Conservation (phyloP, 2,113 vertebrate species). For the Phoxinus phoxinus region DNA sequence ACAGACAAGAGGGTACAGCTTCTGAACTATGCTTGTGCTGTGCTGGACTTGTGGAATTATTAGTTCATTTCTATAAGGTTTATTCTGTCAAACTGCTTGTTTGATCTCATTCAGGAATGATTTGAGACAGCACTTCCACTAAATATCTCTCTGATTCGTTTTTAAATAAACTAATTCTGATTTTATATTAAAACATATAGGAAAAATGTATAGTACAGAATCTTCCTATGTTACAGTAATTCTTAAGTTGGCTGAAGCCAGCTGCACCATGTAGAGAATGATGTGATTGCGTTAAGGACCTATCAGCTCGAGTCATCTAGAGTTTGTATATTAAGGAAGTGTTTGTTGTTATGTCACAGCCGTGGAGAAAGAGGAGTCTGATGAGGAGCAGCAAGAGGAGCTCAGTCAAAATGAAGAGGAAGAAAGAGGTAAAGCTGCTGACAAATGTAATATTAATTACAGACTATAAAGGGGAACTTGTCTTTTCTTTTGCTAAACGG, state of each 20-base stretch:
- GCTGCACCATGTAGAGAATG: no score
- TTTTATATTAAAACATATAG: no score
- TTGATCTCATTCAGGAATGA: background rate
- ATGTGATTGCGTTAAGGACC: no score
- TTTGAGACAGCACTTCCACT: background rate
- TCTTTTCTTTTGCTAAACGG: no score
- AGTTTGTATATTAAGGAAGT: background rate
- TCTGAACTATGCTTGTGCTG: background rate
- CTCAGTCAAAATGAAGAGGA: constrained; percentile 53
- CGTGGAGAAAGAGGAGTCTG: constrained; percentile 63
- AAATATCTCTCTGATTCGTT: background rate
- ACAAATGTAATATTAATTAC: constrained; percentile 6
- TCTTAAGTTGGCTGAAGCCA: no score
- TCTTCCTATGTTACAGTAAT: background rate
- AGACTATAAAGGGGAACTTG: background rate
- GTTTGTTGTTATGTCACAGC: constrained; percentile 54
- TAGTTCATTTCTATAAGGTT: background rate
- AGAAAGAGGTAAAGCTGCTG: constrained; percentile 58
- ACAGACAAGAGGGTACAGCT: constrained; percentile 63
- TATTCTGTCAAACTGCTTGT: background rate
- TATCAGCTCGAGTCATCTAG: no score
- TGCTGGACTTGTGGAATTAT: background rate
- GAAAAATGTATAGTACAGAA: background rate
- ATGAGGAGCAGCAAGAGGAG: constrained; percentile 70
- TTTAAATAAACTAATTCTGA: background rate